phyloP scores from a whole-genome alignment of 2,797 vertebrate genomes.

The Notamacropus eugenii region DNA sequence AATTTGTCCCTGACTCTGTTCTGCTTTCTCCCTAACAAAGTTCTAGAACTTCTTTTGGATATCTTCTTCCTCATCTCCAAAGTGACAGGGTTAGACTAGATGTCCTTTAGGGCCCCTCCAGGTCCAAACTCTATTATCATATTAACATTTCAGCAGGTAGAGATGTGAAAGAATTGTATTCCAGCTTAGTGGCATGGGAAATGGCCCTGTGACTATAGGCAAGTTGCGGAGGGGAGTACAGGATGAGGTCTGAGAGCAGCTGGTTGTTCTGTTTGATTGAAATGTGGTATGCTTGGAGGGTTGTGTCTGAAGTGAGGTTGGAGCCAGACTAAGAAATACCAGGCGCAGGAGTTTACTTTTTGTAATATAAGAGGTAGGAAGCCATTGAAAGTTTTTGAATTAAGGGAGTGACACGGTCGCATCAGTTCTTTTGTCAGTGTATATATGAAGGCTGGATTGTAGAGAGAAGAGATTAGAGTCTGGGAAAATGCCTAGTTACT shows the following conservation, averaged over 20 bases:
- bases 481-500: no score
- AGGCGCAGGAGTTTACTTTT: background rate
- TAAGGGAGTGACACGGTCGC: background rate
- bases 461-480: background rate
- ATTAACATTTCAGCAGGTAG: background rate
- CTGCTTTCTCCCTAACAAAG: background rate
- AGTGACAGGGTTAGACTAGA: background rate
- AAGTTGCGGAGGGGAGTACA: background rate
- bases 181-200: background rate
- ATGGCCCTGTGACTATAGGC: background rate
- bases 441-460: background rate
- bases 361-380: background rate
- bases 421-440: background rate
- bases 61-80: background rate
- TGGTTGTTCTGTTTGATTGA: background rate
- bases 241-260: background rate
- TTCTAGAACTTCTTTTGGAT: background rate
- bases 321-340: background rate
- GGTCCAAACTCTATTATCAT: background rate
- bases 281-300: background rate
- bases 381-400: background rate
- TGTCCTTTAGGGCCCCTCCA: background rate
- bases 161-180: background rate
- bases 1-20: background rate
- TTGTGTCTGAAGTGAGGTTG: background rate